Conservation (phyloP, 37 sponge, comb jelly and placozoan genomes). For the Aphrocallistes beatrix region DNA sequence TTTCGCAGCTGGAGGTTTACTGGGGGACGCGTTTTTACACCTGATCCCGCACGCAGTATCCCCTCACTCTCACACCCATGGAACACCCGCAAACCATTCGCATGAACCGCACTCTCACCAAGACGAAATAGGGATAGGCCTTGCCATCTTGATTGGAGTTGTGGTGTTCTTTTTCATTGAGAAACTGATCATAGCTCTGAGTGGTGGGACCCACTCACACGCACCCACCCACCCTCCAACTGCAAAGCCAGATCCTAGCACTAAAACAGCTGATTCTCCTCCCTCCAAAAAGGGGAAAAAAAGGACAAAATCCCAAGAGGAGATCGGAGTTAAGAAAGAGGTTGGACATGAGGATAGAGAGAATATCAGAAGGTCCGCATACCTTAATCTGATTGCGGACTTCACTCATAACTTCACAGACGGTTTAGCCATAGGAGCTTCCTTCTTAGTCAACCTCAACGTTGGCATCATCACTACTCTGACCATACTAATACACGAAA, state of each 20-base stretch:
- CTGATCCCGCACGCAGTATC: slow-evolving; percentile 87
- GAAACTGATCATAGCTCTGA: slow-evolving; percentile 58
- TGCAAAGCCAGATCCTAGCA: background rate
- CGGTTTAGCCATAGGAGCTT: slow-evolving; percentile 90
- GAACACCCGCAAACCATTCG: slow-evolving; percentile 26
- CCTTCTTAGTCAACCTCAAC: slow-evolving; percentile 50
- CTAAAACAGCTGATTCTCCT: background rate
- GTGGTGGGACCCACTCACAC: slow-evolving; percentile 50
- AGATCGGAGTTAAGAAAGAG: background rate
- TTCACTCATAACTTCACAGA: slow-evolving; percentile 93
- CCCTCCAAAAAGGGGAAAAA: background rate
- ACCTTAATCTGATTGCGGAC: slow-evolving; percentile 88
- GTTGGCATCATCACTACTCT: slow-evolving; percentile 80
- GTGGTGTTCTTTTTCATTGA: slow-evolving; percentile 77
- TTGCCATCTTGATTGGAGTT: slow-evolving; percentile 77
- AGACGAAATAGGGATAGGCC: slow-evolving; percentile 47
- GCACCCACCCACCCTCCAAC: background rate
- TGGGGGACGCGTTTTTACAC: slow-evolving; percentile 93
- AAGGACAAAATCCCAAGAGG: background rate
- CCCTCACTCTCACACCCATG: slow-evolving; percentile 44
- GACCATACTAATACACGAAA: slow-evolving; percentile 84
- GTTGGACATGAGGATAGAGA: no score
- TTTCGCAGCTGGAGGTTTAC: slow-evolving; percentile 88
- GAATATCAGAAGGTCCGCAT: slow-evolving; percentile 68
- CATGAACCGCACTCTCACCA: slow-evolving; percentile 30